Percentiles rank a stretch among this genome's conserved stretches.
Evolutionary conservation across 2,797 vertebrate species (phyloP).

Genomic region (Sarcoramphus papa): DNA sequence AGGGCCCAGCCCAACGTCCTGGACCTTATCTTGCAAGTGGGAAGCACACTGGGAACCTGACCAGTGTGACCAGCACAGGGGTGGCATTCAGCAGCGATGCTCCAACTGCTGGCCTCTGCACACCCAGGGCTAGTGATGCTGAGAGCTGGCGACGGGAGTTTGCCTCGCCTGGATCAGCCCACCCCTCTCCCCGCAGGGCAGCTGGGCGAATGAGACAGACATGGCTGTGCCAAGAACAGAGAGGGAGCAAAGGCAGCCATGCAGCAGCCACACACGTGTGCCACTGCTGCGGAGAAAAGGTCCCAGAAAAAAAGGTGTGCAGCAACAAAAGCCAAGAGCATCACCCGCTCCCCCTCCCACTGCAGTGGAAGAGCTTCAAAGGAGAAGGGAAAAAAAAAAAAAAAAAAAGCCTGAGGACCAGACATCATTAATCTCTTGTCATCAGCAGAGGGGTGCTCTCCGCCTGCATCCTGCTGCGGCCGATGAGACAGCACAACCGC

Average conservation of each 20-base stretch:
- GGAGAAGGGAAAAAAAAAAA: not conserved
- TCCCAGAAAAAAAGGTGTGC: not conserved
- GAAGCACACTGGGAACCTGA: not conserved
- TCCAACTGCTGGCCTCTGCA: not conserved
- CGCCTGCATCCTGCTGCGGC: not conserved
- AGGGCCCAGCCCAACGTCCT: conserved; percentile 7
- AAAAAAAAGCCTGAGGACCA: not conserved
- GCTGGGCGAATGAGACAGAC: not conserved
- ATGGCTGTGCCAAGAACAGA: fast-evolving
- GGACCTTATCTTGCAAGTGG: not conserved
- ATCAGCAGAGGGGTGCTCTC: not conserved
- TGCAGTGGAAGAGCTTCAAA: not conserved
- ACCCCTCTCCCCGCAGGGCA: fast-evolving
- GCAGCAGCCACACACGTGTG: fast-evolving
- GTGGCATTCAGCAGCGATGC: fast-evolving
- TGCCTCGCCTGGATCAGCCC: not conserved
- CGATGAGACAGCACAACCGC: not conserved
- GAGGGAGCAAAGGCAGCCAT: not conserved
- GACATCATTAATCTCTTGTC: conserved; percentile 26
- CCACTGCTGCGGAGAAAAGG: fast-evolving
- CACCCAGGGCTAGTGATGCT: not conserved
- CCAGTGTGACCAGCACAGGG: not conserved
- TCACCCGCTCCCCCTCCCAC: not conserved
- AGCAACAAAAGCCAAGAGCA: not conserved
- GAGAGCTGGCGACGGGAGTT: not conserved